Base-by-base conservation (phyloP, 1,140 invertebrate species). In the Procambarus virginalis region DNA sequence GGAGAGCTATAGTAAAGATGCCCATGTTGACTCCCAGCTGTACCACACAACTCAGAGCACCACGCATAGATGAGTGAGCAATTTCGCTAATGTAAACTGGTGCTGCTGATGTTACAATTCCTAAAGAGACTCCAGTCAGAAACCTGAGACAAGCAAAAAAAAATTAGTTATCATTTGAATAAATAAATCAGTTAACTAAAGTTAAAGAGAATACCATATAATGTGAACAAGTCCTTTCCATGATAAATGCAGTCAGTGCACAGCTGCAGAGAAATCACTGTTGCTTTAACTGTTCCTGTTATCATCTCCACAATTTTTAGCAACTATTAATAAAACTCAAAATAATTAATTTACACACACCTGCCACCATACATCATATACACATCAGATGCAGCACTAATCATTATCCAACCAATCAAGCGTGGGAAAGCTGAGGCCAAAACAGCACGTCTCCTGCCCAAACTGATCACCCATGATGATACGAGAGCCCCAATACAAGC, bases 281-380 rank as follows among this genome's bases (percentile, higher is more conserved):
- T 9, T 55, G 51, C 12, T 55, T 8, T 8, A 8, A 55, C 51
- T 55, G 12, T 55, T 55, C 70, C 34, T 75, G n/a, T 75, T 75
- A 75, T 22, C 8, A 22, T 75, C 45, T 75, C 45, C 20, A 2
- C 20, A n/a, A 75, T 12, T 75, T 12, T 75, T 75, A 55, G 12
- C 8, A 3, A 45, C 45, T 14, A 77, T n/a, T 9, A 77, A 14
- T 46, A 45, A 77, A 77, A 49, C 51, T 55, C 12, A 14, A 45
- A 45, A 77, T 2, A 45, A 77, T 45, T n/a, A 34, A 77, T 14
- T 48, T 20, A 49, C 6, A 79, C 64, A 48, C 64, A 86, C 84
- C 90, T 91, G 49, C 84, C 90, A 77, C 79, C 79, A 77, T 91
- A 86, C 79, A 90, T 80, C 75, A 85, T 90, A 64, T 90, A 90